These are phyloP conservation scores for Bothrops jararaca DNA, from an alignment of 2,113 vertebrate species.

Conservation along the genomic window DNA sequence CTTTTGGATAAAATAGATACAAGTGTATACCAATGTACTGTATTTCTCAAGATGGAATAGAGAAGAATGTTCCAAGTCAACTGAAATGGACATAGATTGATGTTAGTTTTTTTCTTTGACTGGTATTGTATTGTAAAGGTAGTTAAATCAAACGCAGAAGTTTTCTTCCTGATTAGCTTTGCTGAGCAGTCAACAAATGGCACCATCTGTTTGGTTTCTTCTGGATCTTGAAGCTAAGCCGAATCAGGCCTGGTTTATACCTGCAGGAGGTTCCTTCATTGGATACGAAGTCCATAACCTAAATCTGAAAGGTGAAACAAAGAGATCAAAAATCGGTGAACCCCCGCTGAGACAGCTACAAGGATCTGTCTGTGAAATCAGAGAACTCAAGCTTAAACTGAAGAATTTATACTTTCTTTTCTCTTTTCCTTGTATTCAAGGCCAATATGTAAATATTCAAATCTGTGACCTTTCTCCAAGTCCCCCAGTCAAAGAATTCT, in stretches of 20 bases:
- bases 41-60: background rate
- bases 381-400: background rate
- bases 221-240: background rate
- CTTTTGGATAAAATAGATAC: background rate
- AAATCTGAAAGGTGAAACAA: background rate
- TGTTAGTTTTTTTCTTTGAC: background rate
- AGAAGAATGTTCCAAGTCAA: no score
- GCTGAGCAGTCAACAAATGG: background rate
- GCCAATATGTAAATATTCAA: background rate
- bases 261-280: no score
- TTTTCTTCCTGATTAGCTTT: background rate
- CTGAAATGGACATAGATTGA: background rate
- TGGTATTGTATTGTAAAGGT: background rate
- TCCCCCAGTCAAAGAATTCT: background rate
- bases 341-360: background rate
- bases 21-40: background rate
- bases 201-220: background rate
- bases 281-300: background rate
- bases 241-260: background rate
- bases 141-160: background rate
- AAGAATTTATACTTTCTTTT: background rate
- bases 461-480: conserved; percentile 11
- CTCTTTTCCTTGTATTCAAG: background rate
- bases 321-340: background rate
- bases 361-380: background rate